phyloP scores from a whole-genome alignment of 2,888 invertebrate genomes.

The Megaustenia siamemsis region DNA sequence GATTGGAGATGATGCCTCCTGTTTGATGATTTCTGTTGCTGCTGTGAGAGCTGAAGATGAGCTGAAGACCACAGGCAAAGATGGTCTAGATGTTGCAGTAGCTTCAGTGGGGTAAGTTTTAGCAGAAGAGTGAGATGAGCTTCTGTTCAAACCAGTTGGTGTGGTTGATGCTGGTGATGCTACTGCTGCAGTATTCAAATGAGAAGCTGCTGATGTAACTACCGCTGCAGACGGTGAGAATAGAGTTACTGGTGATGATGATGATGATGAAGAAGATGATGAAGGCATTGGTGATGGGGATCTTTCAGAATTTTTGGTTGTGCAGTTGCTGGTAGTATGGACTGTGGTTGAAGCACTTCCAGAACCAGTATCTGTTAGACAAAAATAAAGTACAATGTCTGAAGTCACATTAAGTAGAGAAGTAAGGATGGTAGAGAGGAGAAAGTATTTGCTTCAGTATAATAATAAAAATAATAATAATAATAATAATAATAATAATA shows the following conservation, averaged over 20 bases:
- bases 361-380: slow-evolving; percentile 53
- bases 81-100: slow-evolving; percentile 7
- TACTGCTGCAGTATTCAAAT: slow-evolving; percentile 38
- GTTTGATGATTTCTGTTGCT: slow-evolving; percentile 36
- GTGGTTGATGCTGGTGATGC: slow-evolving; percentile 41
- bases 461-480: no score
- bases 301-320: slow-evolving; percentile 36
- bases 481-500: no score
- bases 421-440: no score
- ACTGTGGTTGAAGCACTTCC: slow-evolving; percentile 9
- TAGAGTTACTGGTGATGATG: slow-evolving; percentile 16
- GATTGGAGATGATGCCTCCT: slow-evolving; percentile 35
- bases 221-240: slow-evolving; percentile 23
- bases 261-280: slow-evolving; percentile 28
- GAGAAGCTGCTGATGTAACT: slow-evolving; percentile 1
- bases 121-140: slow-evolving; percentile 6
- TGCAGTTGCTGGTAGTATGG: slow-evolving; percentile 36
- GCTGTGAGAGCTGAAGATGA: slow-evolving; percentile 35
- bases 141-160: not conserved
- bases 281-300: slow-evolving; percentile 38
- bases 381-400: not conserved
- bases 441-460: no score
- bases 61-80: not conserved
- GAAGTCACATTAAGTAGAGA: no score
- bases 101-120: not conserved